A percentile compares a stretch with the other conserved stretches of the same genome.
These are phyloP conservation scores for Fregata magnificens DNA, from an alignment of 2,113 vertebrate genomes.

Conservation along the genomic window DNA sequence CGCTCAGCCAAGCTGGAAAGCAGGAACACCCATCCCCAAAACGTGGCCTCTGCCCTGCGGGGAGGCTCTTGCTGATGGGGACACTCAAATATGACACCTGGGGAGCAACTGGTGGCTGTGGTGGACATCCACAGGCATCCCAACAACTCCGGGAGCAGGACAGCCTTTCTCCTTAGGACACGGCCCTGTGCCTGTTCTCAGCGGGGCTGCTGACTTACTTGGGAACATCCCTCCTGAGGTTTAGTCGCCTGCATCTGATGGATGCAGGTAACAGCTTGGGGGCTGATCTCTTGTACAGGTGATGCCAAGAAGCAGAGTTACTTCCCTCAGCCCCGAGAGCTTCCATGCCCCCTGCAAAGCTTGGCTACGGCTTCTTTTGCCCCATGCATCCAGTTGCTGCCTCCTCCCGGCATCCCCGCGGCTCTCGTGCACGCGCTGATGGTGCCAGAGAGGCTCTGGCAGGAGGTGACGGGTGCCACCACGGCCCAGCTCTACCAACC, in stretches of 20 bases:
- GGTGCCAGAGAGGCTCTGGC: background rate
- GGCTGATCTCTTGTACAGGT: background rate
- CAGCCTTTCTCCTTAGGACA: background rate
- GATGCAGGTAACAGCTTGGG: background rate
- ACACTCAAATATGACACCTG: background rate
- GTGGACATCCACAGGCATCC: background rate
- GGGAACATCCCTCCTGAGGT: background rate
- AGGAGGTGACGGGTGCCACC: background rate
- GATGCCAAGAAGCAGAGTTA: background rate
- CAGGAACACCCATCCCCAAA: background rate
- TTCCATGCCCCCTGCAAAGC: constrained; percentile 13
- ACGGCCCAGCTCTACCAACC: background rate
- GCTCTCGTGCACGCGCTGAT: background rate
- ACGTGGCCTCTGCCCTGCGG: background rate
- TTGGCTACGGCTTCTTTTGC: constrained; percentile 47
- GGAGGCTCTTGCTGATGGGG: background rate
- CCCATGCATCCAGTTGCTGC: background rate
- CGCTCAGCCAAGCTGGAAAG: background rate
- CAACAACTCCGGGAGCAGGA: background rate
- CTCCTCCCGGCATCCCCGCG: background rate
- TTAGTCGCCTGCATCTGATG: background rate
- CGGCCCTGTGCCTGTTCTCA: accelerated
- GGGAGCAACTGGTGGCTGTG: background rate
- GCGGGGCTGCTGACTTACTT: background rate
- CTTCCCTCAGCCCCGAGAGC: background rate